These are phyloP conservation scores for Thera obeliscata DNA, from an alignment of 2,888 invertebrate genomes.

Conservation along the genomic window DNA sequence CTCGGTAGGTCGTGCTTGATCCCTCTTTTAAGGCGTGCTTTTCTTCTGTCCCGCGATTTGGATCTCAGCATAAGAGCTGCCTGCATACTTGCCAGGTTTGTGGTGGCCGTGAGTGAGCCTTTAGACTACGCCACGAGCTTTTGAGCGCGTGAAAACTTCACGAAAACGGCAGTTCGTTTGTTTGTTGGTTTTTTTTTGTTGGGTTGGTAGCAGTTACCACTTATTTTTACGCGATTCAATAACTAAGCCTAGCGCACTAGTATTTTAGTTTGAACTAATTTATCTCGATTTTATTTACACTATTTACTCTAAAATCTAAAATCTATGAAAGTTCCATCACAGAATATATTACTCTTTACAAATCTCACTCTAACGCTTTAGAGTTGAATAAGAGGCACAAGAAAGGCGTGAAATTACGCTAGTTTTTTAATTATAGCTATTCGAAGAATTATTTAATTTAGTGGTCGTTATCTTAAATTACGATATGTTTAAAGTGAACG, in stretches of 20 bases:
- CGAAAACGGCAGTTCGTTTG: constrained; percentile 16
- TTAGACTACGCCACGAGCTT: constrained; percentile 57
- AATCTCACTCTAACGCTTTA: constrained; percentile 68
- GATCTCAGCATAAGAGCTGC: constrained; percentile 96
- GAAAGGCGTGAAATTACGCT: constrained; percentile 76
- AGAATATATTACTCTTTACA: constrained; percentile 65
- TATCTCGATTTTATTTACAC: constrained; percentile 59
- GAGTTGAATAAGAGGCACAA: constrained; percentile 78
- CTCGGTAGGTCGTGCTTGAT: constrained; percentile 92
- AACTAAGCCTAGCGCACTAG: constrained; percentile 52
- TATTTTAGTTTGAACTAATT: constrained; percentile 42
- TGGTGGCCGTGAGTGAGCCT: constrained; percentile 66
- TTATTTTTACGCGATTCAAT: constrained; percentile 34
- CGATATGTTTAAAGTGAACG: constrained; percentile 78
- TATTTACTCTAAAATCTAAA: constrained; percentile 61
- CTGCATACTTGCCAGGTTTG: constrained; percentile 91
- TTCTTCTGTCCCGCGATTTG: constrained; percentile 93
- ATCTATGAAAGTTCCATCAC: constrained; percentile 72
- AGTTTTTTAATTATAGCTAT: constrained; percentile 55
- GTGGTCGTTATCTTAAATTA: constrained; percentile 72
- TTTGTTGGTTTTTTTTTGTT: constrained; percentile 15
- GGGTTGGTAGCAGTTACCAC: constrained; percentile 38
- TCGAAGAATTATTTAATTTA: constrained; percentile 56
- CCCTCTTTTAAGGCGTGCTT: constrained; percentile 90
- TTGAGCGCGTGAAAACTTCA: constrained; percentile 33